A percentile compares a stretch with the other conserved stretches of the same genome.
Evolutionary conservation across 2,797 vertebrate species (phyloP).

Genomic region (Pseudomugil gertrudae): DNA sequence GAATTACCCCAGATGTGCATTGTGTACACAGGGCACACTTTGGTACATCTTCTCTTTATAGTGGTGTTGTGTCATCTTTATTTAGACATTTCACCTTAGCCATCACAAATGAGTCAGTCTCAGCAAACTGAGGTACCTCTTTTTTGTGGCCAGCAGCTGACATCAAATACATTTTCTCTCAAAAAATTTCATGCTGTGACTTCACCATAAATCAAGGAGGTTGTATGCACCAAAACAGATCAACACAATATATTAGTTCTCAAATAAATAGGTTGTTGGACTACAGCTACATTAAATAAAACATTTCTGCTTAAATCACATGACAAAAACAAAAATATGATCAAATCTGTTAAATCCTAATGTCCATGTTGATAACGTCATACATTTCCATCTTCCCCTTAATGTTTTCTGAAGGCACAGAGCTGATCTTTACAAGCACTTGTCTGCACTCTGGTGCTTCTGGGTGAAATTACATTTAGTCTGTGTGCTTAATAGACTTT

Average conservation of each 20-base stretch:
- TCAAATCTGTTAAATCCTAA: not conserved
- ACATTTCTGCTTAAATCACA: constrained; percentile 15
- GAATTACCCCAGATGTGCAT: constrained; percentile 2
- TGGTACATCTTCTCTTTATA: not conserved
- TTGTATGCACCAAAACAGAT: constrained; percentile 31
- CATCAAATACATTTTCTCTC: constrained; percentile 30
- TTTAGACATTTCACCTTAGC: constrained; percentile 46
- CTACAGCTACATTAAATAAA: constrained; percentile 16
- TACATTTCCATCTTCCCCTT: not conserved
- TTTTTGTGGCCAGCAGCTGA: constrained; percentile 34
- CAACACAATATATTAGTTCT: constrained; percentile 64
- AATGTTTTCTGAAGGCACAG: constrained; percentile 27
- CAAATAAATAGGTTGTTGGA: constrained; percentile 59
- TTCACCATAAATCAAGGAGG: constrained; percentile 48
- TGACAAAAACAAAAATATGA: not conserved
- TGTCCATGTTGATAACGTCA: not conserved
- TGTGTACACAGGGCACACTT: not conserved
- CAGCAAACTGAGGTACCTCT: constrained; percentile 27
- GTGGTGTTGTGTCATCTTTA: not conserved
- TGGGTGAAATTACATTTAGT: constrained; percentile 22
- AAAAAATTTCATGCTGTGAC: constrained; percentile 28
- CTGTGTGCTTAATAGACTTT: constrained; percentile 4
- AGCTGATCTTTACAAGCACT: constrained; percentile 9
- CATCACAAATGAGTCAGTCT: constrained; percentile 52
- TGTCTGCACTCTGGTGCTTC: constrained; percentile 22